Percentiles rank a stretch among this genome's conserved stretches.
Evolutionary conservation across 2,888 invertebrate species (phyloP).

Genomic region (Augochlorella aurata): DNA sequence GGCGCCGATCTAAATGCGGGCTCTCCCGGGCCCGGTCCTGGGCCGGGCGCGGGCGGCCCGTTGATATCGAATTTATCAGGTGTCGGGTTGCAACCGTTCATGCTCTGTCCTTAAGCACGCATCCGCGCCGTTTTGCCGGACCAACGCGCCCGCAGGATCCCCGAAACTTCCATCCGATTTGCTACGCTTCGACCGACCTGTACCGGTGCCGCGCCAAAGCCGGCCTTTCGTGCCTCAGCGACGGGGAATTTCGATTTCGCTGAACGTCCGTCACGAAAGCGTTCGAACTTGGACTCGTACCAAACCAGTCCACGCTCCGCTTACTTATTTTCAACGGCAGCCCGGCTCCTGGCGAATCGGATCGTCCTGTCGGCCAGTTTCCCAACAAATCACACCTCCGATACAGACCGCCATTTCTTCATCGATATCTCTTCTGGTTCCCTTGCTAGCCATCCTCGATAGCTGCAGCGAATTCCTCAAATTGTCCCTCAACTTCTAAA

Average conservation of each 20-base stretch:
- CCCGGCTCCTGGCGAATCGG: not conserved
- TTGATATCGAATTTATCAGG: slow-evolving; percentile 80
- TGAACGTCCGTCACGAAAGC: slow-evolving; percentile 63
- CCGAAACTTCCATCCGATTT: slow-evolving; percentile 67
- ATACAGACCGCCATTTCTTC: too few species aligned
- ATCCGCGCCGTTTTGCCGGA: slow-evolving; percentile 73
- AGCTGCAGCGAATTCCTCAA: too few species aligned
- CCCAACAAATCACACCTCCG: too few species aligned
- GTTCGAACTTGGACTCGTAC: slow-evolving; percentile 50
- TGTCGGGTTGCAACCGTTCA: slow-evolving; percentile 77
- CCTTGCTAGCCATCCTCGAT: too few species aligned
- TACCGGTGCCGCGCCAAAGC: slow-evolving; percentile 22
- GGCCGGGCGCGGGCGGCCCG: slow-evolving; percentile 9
- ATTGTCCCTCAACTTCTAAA: too few species aligned
- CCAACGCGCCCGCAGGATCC: slow-evolving; percentile 72
- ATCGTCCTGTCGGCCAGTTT: too few species aligned
- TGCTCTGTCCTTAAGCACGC: slow-evolving; percentile 71
- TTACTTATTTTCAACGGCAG: not conserved
- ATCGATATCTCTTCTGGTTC: too few species aligned
- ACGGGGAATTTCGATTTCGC: slow-evolving; percentile 61
- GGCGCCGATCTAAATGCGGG: slow-evolving; percentile 33
- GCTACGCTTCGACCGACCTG: slow-evolving; percentile 57
- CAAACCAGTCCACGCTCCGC: slow-evolving; percentile 4
- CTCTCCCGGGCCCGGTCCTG: slow-evolving; percentile 65
- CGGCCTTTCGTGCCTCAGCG: slow-evolving; percentile 11